A percentile compares a stretch with the other conserved stretches of the same genome.
These are phyloP conservation scores for Meteorus cinctellus DNA, from an alignment of 2,888 invertebrate species.

Conservation along the genomic window DNA sequence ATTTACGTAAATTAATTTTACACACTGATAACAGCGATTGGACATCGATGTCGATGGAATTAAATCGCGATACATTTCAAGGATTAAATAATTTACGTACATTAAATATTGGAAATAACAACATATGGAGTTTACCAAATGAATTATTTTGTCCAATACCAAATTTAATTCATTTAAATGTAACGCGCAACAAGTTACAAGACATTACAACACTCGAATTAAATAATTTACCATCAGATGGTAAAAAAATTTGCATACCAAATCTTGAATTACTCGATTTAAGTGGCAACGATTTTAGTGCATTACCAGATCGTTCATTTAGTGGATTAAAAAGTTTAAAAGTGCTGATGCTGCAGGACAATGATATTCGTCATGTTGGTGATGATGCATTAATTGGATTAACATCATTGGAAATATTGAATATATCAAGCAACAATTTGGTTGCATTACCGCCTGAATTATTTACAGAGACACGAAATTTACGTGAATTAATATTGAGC, in stretches of 20 bases:
- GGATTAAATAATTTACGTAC: conserved; percentile 80
- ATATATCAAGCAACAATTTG: conserved; percentile 86
- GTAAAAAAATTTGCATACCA: conserved; percentile 77
- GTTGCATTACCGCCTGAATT: conserved; percentile 85
- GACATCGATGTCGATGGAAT: conserved; percentile 85
- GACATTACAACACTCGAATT: conserved; percentile 85
- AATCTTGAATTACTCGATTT: conserved; percentile 83
- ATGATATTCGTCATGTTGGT: conserved; percentile 82
- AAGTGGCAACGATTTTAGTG: conserved; percentile 83
- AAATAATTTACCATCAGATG: conserved; percentile 80
- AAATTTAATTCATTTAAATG: conserved; percentile 81
- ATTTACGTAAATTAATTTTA: conserved; percentile 80
- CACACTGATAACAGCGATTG: conserved; percentile 86
- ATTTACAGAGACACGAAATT: conserved; percentile 82
- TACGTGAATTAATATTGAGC: conserved; percentile 83
- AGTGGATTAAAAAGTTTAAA: conserved; percentile 82
- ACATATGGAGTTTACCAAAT: conserved; percentile 84
- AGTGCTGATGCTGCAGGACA: conserved; percentile 83
- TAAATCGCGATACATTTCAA: conserved; percentile 82
- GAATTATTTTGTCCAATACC: conserved; percentile 84
- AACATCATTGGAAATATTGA: conserved; percentile 80
- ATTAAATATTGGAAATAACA: conserved; percentile 84
- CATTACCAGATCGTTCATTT: conserved; percentile 82
- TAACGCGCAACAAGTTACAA: conserved; percentile 85
- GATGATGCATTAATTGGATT: conserved; percentile 85